phyloP scores from a whole-genome alignment of 2,797 vertebrate genomes.

The Eulemur coronatus region DNA sequence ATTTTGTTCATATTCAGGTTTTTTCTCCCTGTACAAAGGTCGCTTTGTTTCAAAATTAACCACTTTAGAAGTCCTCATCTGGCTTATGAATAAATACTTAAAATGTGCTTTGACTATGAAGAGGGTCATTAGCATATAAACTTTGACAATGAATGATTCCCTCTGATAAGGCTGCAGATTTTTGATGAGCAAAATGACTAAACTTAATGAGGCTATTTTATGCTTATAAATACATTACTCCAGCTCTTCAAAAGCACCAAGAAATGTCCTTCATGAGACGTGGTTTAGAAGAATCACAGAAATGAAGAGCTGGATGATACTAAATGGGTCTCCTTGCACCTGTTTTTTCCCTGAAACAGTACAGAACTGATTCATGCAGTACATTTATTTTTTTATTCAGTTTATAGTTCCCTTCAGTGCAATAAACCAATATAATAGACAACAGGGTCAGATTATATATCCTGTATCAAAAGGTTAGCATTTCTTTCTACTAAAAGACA shows the following conservation, averaged over 20 bases:
- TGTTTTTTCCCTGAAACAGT: conserved; percentile 49
- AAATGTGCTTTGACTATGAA: conserved; percentile 68
- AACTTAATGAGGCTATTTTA: conserved; percentile 68
- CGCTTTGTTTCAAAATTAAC: conserved; percentile 66
- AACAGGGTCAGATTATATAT: conserved; percentile 25
- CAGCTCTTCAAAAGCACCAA: conserved; percentile 52
- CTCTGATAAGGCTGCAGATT: conserved; percentile 64
- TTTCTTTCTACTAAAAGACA: conserved; percentile 51
- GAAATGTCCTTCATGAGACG: conserved; percentile 36
- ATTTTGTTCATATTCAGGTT: conserved; percentile 50
- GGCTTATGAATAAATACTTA: conserved; percentile 66
- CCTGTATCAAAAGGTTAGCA: conserved; percentile 18
- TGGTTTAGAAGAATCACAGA: conserved; percentile 57
- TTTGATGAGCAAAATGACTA: conserved; percentile 66
- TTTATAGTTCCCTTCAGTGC: conserved; percentile 32
- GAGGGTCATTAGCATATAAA: conserved; percentile 62
- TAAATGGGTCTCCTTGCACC: conserved; percentile 49
- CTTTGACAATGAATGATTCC: conserved; percentile 71
- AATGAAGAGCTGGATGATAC: conserved; percentile 50
- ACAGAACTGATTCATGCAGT: conserved; percentile 8
- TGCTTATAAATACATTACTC: conserved; percentile 62
- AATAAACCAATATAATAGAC: conserved; percentile 49
- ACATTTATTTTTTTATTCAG: conserved; percentile 48
- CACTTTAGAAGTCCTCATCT: conserved; percentile 59
- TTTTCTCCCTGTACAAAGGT: background rate